These are phyloP conservation scores for Oriolus oriolus DNA, from an alignment of 2,113 vertebrate species.

Conservation along the genomic window DNA sequence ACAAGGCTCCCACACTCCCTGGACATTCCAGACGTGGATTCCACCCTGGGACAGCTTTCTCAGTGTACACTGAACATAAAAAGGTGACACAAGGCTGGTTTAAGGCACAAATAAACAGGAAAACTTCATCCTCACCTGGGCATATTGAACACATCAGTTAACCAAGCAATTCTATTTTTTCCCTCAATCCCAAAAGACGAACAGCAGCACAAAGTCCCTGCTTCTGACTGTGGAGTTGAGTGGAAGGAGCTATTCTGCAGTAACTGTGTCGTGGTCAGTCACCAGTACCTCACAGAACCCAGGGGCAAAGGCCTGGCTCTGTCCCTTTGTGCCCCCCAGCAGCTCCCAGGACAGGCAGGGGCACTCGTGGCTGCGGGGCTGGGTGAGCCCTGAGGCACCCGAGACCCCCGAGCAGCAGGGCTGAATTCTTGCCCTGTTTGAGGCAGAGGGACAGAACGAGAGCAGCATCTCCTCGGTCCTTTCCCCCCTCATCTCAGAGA, in stretches of 20 bases:
- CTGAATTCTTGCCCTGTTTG: fast-evolving
- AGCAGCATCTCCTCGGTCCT: background rate
- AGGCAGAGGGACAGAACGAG: background rate
- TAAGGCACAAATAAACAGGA: background rate
- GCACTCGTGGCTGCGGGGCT: background rate
- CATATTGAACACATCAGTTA: background rate
- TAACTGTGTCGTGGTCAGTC: too few relatives aligned
- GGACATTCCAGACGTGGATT: background rate
- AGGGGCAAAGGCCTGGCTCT: background rate
- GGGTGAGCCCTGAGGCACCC: background rate
- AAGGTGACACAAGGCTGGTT: background rate
- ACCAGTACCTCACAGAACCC: background rate
- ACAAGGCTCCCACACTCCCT: background rate
- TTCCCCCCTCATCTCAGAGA: background rate
- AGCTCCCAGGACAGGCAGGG: background rate
- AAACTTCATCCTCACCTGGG: background rate
- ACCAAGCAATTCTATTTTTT: background rate
- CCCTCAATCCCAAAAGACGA: constrained; percentile 9
- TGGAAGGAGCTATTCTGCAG: background rate
- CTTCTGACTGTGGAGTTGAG: background rate
- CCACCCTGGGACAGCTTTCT: background rate
- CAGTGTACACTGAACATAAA: background rate
- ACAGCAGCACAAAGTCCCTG: background rate
- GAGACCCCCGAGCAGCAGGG: background rate
- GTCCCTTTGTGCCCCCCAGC: background rate